Evolutionary conservation across 2,113 vertebrate genomes (phyloP), one percentile per base, ranked within the genome.

Genomic region (Malurus elegans): DNA sequence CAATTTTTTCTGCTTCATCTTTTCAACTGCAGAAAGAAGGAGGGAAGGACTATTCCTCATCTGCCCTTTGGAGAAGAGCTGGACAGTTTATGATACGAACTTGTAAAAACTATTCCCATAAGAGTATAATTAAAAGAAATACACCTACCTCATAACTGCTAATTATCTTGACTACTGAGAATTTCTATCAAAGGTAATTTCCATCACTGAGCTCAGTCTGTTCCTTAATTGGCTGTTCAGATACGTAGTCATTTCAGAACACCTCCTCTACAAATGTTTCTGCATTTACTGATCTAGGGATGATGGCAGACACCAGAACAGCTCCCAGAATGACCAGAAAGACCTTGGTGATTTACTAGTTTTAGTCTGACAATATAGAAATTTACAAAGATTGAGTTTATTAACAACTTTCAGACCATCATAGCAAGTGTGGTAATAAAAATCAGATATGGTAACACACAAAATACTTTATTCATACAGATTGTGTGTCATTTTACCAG

Each of bases 321-420:
- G 23, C 12, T 84, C 12, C 2, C 38, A 38, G 38, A 38, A 38
- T 38, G 38, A 38, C 38, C 38, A 38, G 38, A 38, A 12, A 51
- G 38, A 80, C 53, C 26, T 58, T 74, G 44, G 12, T 4, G 3
- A 51, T 34, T 74, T 58, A 21, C 10, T 70, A 66, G 64, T 76
- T 91, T 66, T 12, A 93, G 45, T 83, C 73, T 70, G 74, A 69
- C 67, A 91, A 42, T 57, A 65, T 0, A 47, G 8, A 54, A 58
- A 62, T 45, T 71, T 67, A 93, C 5, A 72, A 69, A 73, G 31
- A 51, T 29, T 66, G 80, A 76, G 17, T 95, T 94, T 92, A 88
- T 94, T 95, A 88, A 72, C 64, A 93, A 44, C 40, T 91, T 95
- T 65, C 53, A 90, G 57, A 70, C n/a, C 32, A 31, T 56, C 20